These are phyloP conservation scores for Hybognathus amarus DNA, from an alignment of 2,797 vertebrate species.

Conservation along the genomic window DNA sequence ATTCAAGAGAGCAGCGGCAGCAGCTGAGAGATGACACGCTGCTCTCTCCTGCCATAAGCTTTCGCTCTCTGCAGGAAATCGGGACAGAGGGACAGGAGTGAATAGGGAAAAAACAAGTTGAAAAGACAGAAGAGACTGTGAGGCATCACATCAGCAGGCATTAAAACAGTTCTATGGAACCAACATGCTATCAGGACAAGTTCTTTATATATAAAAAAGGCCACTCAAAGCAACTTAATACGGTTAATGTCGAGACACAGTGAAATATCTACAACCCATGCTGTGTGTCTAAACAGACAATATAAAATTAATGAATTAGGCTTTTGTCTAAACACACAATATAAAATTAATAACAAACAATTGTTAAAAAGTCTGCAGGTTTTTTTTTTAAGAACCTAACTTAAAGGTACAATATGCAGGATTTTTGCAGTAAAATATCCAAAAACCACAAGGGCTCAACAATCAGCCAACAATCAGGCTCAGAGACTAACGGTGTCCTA, in stretches of 20 bases:
- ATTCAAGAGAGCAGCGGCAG: slow-evolving; percentile 80
- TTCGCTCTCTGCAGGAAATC: slow-evolving; percentile 46
- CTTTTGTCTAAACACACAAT: neutral
- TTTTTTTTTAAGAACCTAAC: no score
- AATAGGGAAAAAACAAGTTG: neutral
- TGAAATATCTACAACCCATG: neutral
- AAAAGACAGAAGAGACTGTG: neutral
- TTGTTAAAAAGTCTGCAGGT: neutral
- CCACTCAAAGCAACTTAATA: neutral
- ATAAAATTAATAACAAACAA: neutral
- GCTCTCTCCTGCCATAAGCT: slow-evolving; percentile 62
- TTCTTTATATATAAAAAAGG: neutral
- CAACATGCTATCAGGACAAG: neutral
- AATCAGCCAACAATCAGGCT: no score
- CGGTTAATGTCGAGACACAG: neutral
- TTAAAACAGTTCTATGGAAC: slow-evolving; percentile 31
- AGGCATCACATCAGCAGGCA: slow-evolving; percentile 4
- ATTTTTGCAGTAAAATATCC: no score
- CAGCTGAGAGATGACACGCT: slow-evolving; percentile 86
- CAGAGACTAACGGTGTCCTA: no score
- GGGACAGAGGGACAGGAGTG: neutral
- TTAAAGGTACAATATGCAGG: no score
- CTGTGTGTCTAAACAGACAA: neutral
- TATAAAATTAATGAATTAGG: no score
- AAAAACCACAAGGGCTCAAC: no score